Evolutionary conservation across 2,888 invertebrate genomes (phyloP).

Genomic region (Sturmia bella): DNA sequence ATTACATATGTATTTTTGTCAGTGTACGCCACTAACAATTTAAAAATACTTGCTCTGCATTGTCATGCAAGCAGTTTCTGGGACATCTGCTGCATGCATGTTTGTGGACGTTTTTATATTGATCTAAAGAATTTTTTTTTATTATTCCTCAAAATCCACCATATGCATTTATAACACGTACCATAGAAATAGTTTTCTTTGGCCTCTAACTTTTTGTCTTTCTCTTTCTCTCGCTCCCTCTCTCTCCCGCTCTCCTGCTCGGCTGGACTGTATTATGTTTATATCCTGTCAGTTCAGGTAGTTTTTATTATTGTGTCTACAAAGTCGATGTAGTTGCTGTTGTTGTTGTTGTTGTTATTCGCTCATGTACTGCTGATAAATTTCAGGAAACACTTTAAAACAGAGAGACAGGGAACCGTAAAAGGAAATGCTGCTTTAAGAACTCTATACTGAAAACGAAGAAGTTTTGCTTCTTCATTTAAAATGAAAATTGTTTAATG

Average conservation of each 20-base stretch:
- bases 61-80: slow-evolving; percentile 35
- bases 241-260: background rate
- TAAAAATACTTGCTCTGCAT: background rate
- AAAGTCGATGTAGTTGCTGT: background rate
- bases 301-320: slow-evolving; percentile 29
- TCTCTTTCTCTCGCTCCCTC: background rate
- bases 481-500: slow-evolving; percentile 43
- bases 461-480: slow-evolving; percentile 31
- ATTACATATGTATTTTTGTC: background rate
- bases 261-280: slow-evolving; percentile 34
- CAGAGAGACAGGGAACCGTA: background rate
- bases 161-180: slow-evolving; percentile 65
- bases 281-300: slow-evolving; percentile 67
- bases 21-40: slow-evolving; percentile 8
- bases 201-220: slow-evolving; percentile 9
- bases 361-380: background rate
- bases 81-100: slow-evolving; percentile 50
- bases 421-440: slow-evolving; percentile 52
- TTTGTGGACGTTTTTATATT: too few species aligned
- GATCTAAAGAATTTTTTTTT: background rate
- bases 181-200: slow-evolving; percentile 53
- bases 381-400: slow-evolving; percentile 56
- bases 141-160: slow-evolving; percentile 11
- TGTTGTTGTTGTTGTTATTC: background rate
- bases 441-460: slow-evolving; percentile 32